A percentile compares a stretch with the other conserved stretches of the same genome.
phyloP scores from a whole-genome alignment of 1,140 invertebrate species.

The Chelonus insularis region DNA sequence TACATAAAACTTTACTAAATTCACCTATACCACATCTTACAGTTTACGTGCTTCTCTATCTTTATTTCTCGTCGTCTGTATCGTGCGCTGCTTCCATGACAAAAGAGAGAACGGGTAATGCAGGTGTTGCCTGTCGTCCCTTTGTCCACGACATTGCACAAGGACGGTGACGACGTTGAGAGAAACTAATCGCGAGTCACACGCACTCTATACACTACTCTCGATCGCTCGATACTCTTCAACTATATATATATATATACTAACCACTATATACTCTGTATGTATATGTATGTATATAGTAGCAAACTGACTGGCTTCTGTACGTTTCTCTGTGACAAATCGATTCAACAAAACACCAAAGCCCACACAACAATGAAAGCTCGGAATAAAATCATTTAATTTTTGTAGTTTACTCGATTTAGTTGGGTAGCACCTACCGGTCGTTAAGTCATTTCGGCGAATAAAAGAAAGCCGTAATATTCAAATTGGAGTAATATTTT shows the following conservation, averaged over 20 bases:
- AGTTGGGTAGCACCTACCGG: no score
- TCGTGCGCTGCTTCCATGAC: background rate
- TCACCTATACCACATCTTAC: no score
- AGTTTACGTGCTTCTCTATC: no score
- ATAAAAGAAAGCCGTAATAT: no score
- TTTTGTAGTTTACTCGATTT: no score
- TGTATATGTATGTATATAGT: constrained; percentile 4
- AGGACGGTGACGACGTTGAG: constrained; percentile 7
- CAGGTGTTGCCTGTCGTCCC: background rate
- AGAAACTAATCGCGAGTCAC: constrained; percentile 10
- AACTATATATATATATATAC: background rate
- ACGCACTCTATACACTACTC: constrained; percentile 4
- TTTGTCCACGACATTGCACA: background rate
- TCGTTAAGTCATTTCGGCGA: no score
- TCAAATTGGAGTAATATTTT: no score
- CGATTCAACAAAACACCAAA: no score
- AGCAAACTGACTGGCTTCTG: no score
- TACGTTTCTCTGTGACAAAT: no score
- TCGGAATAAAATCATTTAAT: no score
- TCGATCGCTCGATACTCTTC: constrained; percentile 20
- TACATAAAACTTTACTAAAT: constrained; percentile 3
- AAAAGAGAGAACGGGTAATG: constrained; percentile 5
- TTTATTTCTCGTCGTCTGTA: background rate
- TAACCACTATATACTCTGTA: background rate
- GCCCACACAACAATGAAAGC: no score